phyloP scores from a whole-genome alignment of 2,888 invertebrate species.

The Archaeoteleia sp. region DNA sequence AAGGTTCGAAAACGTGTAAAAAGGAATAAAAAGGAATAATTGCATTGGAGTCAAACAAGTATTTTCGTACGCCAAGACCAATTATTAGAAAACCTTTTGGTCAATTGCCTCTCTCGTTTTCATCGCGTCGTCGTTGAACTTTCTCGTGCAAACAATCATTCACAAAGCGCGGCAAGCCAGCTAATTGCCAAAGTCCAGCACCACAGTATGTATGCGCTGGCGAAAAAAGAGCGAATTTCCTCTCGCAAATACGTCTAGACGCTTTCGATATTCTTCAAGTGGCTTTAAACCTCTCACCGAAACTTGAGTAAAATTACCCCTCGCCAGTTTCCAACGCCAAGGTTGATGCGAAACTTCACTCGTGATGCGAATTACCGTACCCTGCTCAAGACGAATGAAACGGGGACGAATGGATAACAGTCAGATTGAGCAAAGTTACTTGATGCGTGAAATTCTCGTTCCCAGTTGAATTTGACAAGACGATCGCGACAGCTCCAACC shows the following conservation, averaged over 20 bases:
- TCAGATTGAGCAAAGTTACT: conserved; percentile 38
- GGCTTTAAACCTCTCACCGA: conserved; percentile 27
- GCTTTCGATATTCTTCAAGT: conserved; percentile 37
- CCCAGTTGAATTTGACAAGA: conserved; percentile 46
- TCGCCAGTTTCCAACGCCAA: conserved; percentile 1
- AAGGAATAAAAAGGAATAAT: too few species aligned
- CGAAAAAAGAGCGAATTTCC: neutral
- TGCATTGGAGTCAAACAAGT: too few species aligned
- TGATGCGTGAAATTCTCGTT: conserved; percentile 45
- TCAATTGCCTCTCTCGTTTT: neutral
- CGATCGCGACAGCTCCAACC: conserved; percentile 23
- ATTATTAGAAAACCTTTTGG: too few species aligned
- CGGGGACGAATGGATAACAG: conserved; percentile 7
- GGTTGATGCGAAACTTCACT: conserved; percentile 6
- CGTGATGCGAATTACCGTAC: conserved; percentile 42
- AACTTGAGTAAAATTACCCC: conserved; percentile 39
- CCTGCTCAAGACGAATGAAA: conserved; percentile 47
- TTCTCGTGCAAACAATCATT: conserved; percentile 4
- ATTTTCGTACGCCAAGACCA: too few species aligned
- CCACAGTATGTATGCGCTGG: too few species aligned
- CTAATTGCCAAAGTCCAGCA: conserved; percentile 6
- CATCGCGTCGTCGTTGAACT: conserved; percentile 1
- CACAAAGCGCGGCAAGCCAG: neutral
- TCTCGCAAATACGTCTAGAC: conserved; percentile 26
- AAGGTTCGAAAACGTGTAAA: too few species aligned